Evolutionary conservation across 2,113 vertebrate species (phyloP), one percentile per base, ranked within the genome.

Genomic region (Esox niger): DNA sequence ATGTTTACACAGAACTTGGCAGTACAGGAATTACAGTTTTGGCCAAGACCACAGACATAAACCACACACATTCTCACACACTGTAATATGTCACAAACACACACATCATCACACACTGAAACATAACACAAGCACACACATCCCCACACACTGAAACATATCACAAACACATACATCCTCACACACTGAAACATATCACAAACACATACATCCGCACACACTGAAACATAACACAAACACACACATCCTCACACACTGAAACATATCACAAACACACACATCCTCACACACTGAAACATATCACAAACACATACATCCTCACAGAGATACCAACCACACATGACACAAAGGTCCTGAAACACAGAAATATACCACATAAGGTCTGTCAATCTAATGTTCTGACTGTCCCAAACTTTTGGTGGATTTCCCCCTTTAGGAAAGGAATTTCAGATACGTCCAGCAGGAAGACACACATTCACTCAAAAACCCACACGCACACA

Each of bases 1-100:
- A 43, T 86, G 77, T 85, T 84, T 83, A 72, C 23, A 33, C 66
- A 74, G 76, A 83, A 80, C 66, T 68, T 71, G 69, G 67, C 71
- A 71, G 61, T 56, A 4, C 8, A 63, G 80, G 75, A 59, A 70
- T 46, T 32, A 62, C 46, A 5, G 9, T 70, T 67, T 38, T 69
- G 66, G 70, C 52, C 29, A 59, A 38, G n/a, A n/a, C n/a, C n/a
- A n/a, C n/a, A n/a, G n/a, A n/a, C n/a, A n/a, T n/a, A n/a, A n/a
- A n/a, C n/a, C 65, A 68, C 32, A 21, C 68, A 73, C 68, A 32
- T 2, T 33, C 63, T 58, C 61, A 66, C 69, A 76, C 64, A 64
- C 62, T 54, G 47, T 21, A 33, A 32, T 68, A 59, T 6, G 25
- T 30, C 71, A 43, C 55, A 47, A 66, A 64, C 68, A 61, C 57